Conservation (phyloP, 2,113 vertebrate genomes). For the Damaliscus lunatus region DNA sequence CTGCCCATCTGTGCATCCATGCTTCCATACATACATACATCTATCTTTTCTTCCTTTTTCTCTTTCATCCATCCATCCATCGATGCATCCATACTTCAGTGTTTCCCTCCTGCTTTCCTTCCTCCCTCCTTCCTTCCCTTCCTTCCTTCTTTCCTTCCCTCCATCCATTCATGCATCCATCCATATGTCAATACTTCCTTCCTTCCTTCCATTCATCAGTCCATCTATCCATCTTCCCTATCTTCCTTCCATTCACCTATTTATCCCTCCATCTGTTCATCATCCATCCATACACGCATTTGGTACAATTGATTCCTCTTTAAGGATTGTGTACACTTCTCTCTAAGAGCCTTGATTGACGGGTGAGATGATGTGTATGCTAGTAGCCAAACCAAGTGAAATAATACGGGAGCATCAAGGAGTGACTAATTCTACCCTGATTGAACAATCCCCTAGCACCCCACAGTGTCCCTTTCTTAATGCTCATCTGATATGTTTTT, state of each 20-base stretch:
- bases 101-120: background rate
- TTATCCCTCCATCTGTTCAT: too few species aligned
- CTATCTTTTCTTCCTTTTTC: background rate
- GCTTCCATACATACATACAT: background rate
- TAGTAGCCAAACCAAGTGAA: background rate
- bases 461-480: background rate
- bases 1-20: background rate
- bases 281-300: background rate
- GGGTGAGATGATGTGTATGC: background rate
- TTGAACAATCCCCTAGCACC: too few species aligned
- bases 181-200: too few species aligned
- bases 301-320: background rate
- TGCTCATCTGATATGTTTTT: background rate
- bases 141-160: fast-evolving
- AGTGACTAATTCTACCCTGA: background rate
- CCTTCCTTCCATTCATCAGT: background rate
- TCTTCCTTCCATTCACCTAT: too few species aligned
- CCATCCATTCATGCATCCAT: background rate
- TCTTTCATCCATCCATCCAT: background rate
- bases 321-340: background rate
- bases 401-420: background rate
- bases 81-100: background rate
- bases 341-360: background rate
- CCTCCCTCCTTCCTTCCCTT: fast-evolving
- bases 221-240: too few species aligned